Evolutionary conservation across 2,113 vertebrate genomes (phyloP).

Genomic region (Pelodiscus sinensis): DNA sequence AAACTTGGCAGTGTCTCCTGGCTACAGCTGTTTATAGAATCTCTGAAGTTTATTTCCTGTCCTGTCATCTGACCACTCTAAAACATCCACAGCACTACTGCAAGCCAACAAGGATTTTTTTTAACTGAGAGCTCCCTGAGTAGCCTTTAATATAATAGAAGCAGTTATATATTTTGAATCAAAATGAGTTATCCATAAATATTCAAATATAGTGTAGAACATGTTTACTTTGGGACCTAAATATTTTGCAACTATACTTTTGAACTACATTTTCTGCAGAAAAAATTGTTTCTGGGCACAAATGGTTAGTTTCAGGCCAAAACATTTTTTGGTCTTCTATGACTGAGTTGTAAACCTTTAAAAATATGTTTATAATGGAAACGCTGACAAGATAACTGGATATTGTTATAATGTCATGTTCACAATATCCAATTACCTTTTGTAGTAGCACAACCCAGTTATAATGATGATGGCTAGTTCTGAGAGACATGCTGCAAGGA

Average conservation of each 20-base stretch:
- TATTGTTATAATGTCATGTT: slow-evolving; percentile 45
- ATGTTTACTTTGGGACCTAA: neutral
- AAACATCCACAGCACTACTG: neutral
- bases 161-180: neutral
- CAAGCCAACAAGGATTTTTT: neutral
- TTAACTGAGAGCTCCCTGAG: neutral
- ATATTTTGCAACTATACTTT: neutral
- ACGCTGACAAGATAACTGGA: slow-evolving; percentile 30
- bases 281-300: neutral
- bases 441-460: neutral
- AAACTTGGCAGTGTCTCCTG: neutral
- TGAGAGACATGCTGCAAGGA: neutral
- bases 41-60: neutral
- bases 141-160: neutral
- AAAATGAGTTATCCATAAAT: rapidly evolving
- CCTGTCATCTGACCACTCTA: neutral
- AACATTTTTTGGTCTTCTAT: slow-evolving; percentile 18
- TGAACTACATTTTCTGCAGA: neutral
- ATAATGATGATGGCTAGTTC: neutral
- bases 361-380: slow-evolving; percentile 47
- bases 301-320: neutral
- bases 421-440: slow-evolving; percentile 25
- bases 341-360: slow-evolving; percentile 42
- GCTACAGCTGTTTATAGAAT: neutral
- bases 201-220: neutral